Conservation (phyloP, 2,113 vertebrate genomes). For the Crypturellus undulatus region DNA sequence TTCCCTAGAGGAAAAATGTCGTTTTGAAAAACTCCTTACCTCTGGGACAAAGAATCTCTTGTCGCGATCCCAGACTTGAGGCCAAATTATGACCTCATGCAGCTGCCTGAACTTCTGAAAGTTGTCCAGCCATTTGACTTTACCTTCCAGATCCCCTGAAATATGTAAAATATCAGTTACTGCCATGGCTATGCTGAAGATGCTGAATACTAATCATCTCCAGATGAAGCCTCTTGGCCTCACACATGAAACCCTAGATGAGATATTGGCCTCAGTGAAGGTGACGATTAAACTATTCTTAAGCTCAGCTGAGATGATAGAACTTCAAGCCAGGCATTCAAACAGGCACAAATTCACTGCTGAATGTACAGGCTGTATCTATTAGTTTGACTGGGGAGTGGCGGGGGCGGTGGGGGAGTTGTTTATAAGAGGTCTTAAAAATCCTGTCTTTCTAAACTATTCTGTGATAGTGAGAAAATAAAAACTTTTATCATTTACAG, state of each 20-base stretch:
- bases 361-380: not conserved
- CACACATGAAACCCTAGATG: not conserved
- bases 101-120: conserved; percentile 91
- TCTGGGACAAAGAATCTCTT: conserved; percentile 90
- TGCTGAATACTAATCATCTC: not conserved
- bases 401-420: not conserved
- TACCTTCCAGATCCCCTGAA: conserved; percentile 91
- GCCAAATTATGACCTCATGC: conserved; percentile 90
- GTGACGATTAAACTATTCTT: not conserved
- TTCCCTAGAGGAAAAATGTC: not conserved
- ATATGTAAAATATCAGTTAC: not conserved
- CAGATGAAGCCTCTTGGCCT: not conserved
- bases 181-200: not conserved
- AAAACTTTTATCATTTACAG: not conserved
- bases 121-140: conserved; percentile 94
- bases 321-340: not conserved
- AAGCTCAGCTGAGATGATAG: not conserved
- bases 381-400: not conserved
- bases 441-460: not conserved
- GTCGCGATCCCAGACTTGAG: conserved; percentile 90
- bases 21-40: conserved; percentile 70
- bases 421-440: not conserved
- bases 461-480: not conserved
- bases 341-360: not conserved
- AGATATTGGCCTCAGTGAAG: not conserved